These are phyloP conservation scores for Nomada fabriciana DNA, from an alignment of 2,888 invertebrate genomes.

Conservation along the genomic window DNA sequence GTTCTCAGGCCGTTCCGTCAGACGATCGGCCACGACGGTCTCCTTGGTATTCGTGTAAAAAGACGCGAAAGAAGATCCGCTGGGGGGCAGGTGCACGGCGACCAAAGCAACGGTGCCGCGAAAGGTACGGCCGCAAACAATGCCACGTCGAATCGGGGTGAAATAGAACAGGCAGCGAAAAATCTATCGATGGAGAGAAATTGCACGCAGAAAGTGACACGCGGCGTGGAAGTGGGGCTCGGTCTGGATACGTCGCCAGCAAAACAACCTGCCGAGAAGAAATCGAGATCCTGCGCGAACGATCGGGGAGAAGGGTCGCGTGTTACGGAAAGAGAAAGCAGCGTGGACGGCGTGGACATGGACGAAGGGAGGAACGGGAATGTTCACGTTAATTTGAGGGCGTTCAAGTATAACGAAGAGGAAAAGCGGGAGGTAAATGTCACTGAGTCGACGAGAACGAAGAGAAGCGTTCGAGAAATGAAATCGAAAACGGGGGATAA, in stretches of 20 bases:
- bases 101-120: conserved; percentile 28
- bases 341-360: neutral
- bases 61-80: conserved; percentile 55
- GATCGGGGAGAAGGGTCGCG: conserved; percentile 11
- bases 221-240: conserved; percentile 33
- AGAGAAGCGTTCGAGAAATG: no score
- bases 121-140: conserved; percentile 56
- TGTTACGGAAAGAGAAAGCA: conserved; percentile 50
- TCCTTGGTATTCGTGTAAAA: conserved; percentile 31
- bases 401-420: neutral
- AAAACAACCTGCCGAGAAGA: conserved; percentile 33
- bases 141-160: conserved; percentile 53
- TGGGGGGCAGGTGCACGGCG: neutral
- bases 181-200: conserved; percentile 45
- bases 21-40: conserved; percentile 24
- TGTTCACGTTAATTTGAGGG: neutral
- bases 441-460: neutral
- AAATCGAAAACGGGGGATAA: no score
- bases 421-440: neutral
- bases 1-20: conserved; percentile 25
- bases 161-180: conserved; percentile 41
- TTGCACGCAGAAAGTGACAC: conserved; percentile 43
- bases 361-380: neutral
- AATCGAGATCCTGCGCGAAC: conserved; percentile 37
- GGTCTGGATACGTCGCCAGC: conserved; percentile 33